Conservation (phyloP, 2,113 vertebrate species). For the Engraulis encrasicolus region DNA sequence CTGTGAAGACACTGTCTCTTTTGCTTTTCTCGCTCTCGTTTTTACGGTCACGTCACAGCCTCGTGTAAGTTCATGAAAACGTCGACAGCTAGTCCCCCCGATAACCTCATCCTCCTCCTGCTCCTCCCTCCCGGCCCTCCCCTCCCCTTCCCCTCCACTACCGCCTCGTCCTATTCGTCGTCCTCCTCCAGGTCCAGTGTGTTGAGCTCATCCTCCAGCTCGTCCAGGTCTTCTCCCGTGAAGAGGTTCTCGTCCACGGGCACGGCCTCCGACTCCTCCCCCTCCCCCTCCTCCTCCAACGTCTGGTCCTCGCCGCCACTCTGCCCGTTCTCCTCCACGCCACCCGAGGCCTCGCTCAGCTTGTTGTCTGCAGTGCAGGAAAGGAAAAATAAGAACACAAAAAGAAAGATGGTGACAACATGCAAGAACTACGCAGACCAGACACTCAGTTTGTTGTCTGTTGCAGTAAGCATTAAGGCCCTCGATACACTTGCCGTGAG, state of each 20-base stretch:
- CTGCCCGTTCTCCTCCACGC: conserved; percentile 80
- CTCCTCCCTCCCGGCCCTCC: no score
- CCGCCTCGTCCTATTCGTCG: conserved; percentile 76
- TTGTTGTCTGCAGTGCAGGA: conserved; percentile 80
- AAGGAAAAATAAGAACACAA: neutral
- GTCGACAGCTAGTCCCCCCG: neutral
- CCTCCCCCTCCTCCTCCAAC: conserved; percentile 77
- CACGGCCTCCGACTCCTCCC: conserved; percentile 81
- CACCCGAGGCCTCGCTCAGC: conserved; percentile 91
- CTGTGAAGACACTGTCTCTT: conserved; percentile 41
- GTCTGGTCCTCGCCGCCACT: conserved; percentile 62
- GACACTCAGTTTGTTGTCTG: no score
- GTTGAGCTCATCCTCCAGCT: conserved; percentile 96
- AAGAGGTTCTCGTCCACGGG: conserved; percentile 98
- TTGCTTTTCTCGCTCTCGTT: neutral
- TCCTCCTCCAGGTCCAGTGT: conserved; percentile 92
- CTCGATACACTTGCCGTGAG: no score
- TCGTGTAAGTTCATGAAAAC: conserved; percentile 42
- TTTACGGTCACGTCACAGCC: conserved; percentile 22
- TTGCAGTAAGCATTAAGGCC: no score
- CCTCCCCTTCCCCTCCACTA: neutral
- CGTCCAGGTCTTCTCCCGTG: conserved; percentile 96
- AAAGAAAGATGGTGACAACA: no score
- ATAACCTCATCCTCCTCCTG: no score
- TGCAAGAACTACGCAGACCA: no score